Percentiles rank a stretch among this genome's conserved stretches.
Conservation (phyloP, 2,797 vertebrate species). For the Pogoniulus pusillus region DNA sequence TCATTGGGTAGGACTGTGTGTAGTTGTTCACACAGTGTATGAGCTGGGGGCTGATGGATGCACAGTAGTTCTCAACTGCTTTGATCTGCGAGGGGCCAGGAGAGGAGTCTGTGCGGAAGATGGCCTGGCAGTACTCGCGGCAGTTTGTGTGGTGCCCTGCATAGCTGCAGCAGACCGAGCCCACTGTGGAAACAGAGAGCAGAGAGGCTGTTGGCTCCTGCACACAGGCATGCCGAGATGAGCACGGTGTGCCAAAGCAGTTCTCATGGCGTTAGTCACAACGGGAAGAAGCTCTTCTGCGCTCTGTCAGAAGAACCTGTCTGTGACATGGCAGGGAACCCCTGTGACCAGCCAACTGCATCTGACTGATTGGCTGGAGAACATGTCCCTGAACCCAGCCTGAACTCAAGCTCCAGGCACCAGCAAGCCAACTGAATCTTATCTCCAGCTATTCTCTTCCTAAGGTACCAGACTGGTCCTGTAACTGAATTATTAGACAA, state of each 20-base stretch:
- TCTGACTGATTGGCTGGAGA: not conserved
- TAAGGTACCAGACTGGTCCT: not conserved
- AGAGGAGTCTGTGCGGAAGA: conserved; percentile 97
- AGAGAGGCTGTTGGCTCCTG: not conserved
- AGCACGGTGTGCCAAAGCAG: not conserved
- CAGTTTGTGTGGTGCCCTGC: conserved; percentile 97
- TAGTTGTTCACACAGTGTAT: conserved; percentile 96
- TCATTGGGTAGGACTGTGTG: conserved; percentile 95
- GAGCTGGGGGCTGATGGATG: conserved; percentile 89
- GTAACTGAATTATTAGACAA: not conserved
- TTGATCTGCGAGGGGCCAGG: conserved; percentile 95
- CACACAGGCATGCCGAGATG: not conserved
- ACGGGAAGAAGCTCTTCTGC: not conserved
- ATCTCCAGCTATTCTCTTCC: not conserved
- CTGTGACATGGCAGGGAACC: not conserved
- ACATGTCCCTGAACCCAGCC: not conserved
- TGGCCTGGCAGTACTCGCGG: conserved; percentile 96
- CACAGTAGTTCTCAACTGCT: conserved; percentile 93
- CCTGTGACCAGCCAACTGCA: not conserved
- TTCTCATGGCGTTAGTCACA: not conserved
- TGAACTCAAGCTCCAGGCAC: not conserved
- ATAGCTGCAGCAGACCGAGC: conserved; percentile 94
- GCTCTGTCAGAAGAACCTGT: not conserved
- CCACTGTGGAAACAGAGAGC: conserved; percentile 80
- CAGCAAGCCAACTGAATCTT: not conserved